Base-by-base conservation (phyloP, 2,888 invertebrate species). In the Dryomyza anilis region DNA sequence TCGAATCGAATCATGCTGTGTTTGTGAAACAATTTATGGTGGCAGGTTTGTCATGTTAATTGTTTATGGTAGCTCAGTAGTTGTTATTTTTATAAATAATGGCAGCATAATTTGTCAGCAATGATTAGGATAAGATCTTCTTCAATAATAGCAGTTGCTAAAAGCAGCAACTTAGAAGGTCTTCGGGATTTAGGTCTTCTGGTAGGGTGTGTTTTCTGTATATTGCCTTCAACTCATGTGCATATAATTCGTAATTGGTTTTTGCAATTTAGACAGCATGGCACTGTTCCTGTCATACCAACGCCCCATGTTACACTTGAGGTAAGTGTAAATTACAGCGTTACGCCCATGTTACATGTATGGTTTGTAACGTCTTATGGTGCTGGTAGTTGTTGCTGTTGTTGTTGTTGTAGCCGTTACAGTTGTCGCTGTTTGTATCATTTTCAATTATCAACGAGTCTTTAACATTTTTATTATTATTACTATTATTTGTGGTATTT, bases 391-490 rank as follows among this genome's bases (percentile, higher is more conserved):
- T 14, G 29, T 30, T 46, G 30, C 16, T 23, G 30, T 36, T 33
- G 33, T 33, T 30, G 19, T 36, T 58, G 62, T 46, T 19, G 46
- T n/a, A n/a, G n/a, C n/a, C n/a, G n/a, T n/a, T n/a, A n/a, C n/a
- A n/a, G n/a, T n/a, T n/a, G n/a, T n/a, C 29, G 53, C 46, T 58
- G 61, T 30, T 27, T 45, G 53, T 66, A 67, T 69, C 66, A 50
- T 60, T 68, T 64, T 66, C 68, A 66, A 68, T 68, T 68, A 68
- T 64, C 62, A 60, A 56, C 59, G 29, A 59, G 55, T 36, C 6
- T 29, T 36, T 59, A 61, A 63, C 66, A 59, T 56, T 63, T 63
- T 67, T 48, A 58, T 67, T 65, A 63, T 59, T n/a, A n/a, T n/a
- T n/a, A n/a, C n/a, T n/a, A n/a, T n/a, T n/a, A n/a, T n/a, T n/a